Evolutionary conservation across 1,140 invertebrate genomes (phyloP), one percentile per base, ranked within the genome.

Genomic region (Lerema accius): DNA sequence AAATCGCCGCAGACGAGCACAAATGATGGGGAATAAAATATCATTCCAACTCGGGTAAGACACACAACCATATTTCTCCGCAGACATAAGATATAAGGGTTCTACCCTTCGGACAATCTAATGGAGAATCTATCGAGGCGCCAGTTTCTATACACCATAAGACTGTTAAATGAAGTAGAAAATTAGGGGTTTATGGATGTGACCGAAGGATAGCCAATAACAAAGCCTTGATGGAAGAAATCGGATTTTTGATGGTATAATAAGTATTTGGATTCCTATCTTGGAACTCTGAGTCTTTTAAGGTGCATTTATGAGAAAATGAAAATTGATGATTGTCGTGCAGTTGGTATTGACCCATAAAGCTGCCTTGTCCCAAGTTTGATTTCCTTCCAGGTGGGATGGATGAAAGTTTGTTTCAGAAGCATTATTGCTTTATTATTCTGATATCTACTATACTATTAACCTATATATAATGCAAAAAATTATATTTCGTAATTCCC

Each of bases 81-180:
- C 11, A 13, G 39, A 23, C 39, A 63, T 43, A 48, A 35, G 40
- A 61, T 26, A 53, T 63, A 62, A 68, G 46, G 58, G 32, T 50
- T 42, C 37, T 17, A 55, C 51, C 51, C 51, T 66, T 73, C 55
- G 68, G 69, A 63, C 70, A 76, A 73, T 82, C 77, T 80, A 75
- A 73, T 76, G 80, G 62, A 53, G 66, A 76, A 80, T 82, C 77
- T 73, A 82, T 82, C 67, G 73, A 76, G 80, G 78, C 80, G 79
- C 79, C 78, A 62, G 56, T 55, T 65, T 65, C 63, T 65, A 65
- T 65, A 59, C 63, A 45, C 69, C 72, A 78, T 78, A 78, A 78
- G 76, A 78, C 76, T 63, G 73, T 78, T 78, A 69, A 82, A 82
- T 80, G 77, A 75, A 69, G 64, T 70, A 62, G 61, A 70, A 76